phyloP scores from a whole-genome alignment of 1,140 invertebrate genomes.

The Drosophila ercepeae region DNA sequence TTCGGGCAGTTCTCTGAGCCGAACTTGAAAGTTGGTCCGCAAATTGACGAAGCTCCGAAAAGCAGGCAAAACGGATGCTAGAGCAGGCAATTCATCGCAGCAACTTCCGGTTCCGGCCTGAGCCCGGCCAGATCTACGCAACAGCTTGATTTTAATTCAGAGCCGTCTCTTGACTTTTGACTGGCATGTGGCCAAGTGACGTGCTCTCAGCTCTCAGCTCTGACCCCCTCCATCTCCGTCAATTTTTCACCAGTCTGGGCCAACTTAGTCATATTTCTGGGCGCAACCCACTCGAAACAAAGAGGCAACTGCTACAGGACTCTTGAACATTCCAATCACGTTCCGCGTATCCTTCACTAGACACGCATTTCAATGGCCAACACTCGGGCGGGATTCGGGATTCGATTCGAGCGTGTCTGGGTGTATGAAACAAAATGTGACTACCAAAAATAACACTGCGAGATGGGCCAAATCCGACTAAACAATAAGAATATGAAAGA shows the following conservation, averaged over 20 bases:
- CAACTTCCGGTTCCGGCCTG: constrained; percentile 68
- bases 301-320: constrained; percentile 17
- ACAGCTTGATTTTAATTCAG: constrained; percentile 54
- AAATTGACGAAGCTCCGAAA: constrained; percentile 1
- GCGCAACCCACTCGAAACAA: constrained; percentile 19
- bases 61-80: background rate
- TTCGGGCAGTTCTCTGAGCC: constrained; percentile 8
- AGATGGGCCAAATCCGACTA: background rate
- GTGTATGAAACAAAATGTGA: constrained; percentile 6
- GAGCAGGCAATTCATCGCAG: constrained; percentile 60
- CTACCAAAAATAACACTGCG: background rate
- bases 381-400: constrained; percentile 19
- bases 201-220: constrained; percentile 8
- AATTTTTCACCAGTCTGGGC: constrained; percentile 9
- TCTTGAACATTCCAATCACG: constrained; percentile 74
- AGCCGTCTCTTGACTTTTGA: constrained; percentile 6
- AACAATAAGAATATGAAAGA: too few relatives aligned
- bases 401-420: constrained; percentile 1
- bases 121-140: constrained; percentile 43
- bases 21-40: constrained; percentile 44
- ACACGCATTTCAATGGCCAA: constrained; percentile 77
- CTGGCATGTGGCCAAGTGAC: constrained; percentile 61
- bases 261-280: constrained; percentile 64
- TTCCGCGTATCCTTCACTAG: constrained; percentile 77
- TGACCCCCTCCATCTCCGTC: background rate